Evolutionary conservation across 1,140 invertebrate species (phyloP).

Genomic region (Stratiolaelaps scimitus): DNA sequence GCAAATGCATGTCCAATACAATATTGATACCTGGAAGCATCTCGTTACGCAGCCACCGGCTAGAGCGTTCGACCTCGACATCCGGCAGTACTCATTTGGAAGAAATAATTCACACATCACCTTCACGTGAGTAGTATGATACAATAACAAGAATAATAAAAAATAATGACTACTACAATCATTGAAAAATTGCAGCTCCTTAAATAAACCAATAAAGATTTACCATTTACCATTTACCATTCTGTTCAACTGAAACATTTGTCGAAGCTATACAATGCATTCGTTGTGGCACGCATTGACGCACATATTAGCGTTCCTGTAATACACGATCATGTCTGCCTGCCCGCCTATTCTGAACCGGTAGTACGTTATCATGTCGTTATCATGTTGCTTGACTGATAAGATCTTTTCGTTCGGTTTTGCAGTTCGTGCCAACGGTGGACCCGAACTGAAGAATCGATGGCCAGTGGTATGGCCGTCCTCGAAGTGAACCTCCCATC

Average conservation of each 20-base stretch:
- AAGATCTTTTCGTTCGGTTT: slow-evolving; percentile 31
- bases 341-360: background rate
- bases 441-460: slow-evolving; percentile 60
- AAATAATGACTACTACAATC: no score
- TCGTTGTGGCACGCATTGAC: no score
- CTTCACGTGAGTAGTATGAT: slow-evolving; percentile 51
- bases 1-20: slow-evolving; percentile 86
- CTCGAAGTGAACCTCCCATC: slow-evolving; percentile 81
- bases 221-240: no score
- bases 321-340: no score
- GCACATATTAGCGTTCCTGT: slow-evolving; percentile 7
- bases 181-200: no score
- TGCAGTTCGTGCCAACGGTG: slow-evolving; percentile 49
- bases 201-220: no score
- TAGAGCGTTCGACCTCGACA: slow-evolving; percentile 57
- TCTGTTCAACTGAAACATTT: no score
- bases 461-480: slow-evolving; percentile 76
- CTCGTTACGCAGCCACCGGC: slow-evolving; percentile 73
- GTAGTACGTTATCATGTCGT: slow-evolving; percentile 5
- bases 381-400: background rate
- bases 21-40: slow-evolving; percentile 64
- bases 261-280: no score
- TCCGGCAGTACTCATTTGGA: slow-evolving; percentile 61
- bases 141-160: no score
- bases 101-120: slow-evolving; percentile 84